Base-by-base conservation (phyloP, 1,140 invertebrate species). In the Orchesella cincta region DNA sequence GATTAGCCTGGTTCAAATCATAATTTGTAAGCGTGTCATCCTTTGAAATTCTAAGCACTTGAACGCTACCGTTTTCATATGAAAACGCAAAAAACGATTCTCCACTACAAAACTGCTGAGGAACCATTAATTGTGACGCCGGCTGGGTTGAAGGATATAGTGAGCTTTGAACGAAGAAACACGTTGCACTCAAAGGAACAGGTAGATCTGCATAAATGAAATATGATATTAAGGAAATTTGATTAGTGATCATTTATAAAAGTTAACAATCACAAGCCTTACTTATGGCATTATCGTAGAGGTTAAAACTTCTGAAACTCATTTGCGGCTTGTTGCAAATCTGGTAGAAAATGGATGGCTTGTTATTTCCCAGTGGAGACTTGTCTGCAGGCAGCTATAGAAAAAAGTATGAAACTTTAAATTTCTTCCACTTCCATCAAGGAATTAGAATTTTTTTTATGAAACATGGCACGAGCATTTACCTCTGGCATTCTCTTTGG, bases 291-390 rank as follows among this genome's bases (percentile, higher is more conserved):
- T 79, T 57, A 1, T 82, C 81, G 57, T 35, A 62, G 12, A 82
- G 20, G 39, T 77, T 80, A 36, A 80, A 80, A 34, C 52, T 76
- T 52, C 73, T 29, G 26, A 82, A 75, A n/a, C 26, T 75, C 73
- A 82, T 77, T 16, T 64, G 28, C 0, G 79, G 79, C 23, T 70
- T 74, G 52, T 76, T 78, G 29, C 5, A 31, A 0, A 79, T 64
- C 75, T 82, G 81, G 36, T 73, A 36, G 46, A 82, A 82, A 16
- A 82, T 80, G 1, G 81, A 82, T n/a, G 77, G 77, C 28, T 34
- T 29, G 5, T 77, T 77, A 46, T 79, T 80, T 52, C 74, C 71
- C 5, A 67, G 62, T 14, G 31, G 31, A 23, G 62, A 2, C 31
- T 67, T 67, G 1, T 67, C 62, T 5, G 31, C 62, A 12, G 62